These are phyloP conservation scores for Bombyx mandarina DNA, from an alignment of 1,140 invertebrate genomes.

Conservation along the genomic window DNA sequence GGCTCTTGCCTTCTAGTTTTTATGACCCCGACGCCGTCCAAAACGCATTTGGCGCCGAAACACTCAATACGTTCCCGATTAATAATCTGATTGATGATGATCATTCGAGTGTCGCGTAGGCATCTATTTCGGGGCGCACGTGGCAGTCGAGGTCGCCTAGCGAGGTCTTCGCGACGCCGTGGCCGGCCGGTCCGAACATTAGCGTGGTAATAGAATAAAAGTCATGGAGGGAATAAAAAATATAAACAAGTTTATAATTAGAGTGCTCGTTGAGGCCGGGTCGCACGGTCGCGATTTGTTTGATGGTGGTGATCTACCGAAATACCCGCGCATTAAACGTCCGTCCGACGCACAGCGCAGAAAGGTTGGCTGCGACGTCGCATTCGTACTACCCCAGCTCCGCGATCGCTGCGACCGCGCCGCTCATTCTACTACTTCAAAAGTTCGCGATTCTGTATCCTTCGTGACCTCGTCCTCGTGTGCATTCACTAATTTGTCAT, in stretches of 20 bases:
- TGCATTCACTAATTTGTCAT: too few species aligned
- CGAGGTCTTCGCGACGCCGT: constrained; percentile 21
- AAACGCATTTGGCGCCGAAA: constrained; percentile 36
- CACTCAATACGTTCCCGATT: constrained; percentile 26
- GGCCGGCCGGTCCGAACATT: constrained; percentile 14
- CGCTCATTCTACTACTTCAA: constrained; percentile 6
- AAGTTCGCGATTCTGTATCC: constrained; percentile 1
- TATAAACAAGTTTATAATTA: constrained; percentile 71
- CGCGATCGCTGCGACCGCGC: constrained; percentile 20
- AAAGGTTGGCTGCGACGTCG: constrained; percentile 47
- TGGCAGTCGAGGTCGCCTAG: constrained; percentile 43
- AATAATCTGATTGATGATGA: constrained; percentile 30
- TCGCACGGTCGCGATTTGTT: constrained; percentile 68
- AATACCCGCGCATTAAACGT: constrained; percentile 64
- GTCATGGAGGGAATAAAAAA: constrained; percentile 61
- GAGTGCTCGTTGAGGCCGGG: constrained; percentile 62
- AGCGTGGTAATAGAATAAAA: constrained; percentile 39
- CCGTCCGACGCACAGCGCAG: constrained; percentile 35
- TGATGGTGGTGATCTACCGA: constrained; percentile 66
- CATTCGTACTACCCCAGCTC: constrained; percentile 40
- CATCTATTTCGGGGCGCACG: constrained; percentile 49
- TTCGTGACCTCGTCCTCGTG: constrained; percentile 1
- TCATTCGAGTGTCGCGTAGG: constrained; percentile 34
- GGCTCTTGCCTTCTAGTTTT: constrained; percentile 4
- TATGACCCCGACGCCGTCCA: constrained; percentile 11